Evolutionary conservation across 2,797 vertebrate species (phyloP).

Genomic region (Macropus fuliginosus): DNA sequence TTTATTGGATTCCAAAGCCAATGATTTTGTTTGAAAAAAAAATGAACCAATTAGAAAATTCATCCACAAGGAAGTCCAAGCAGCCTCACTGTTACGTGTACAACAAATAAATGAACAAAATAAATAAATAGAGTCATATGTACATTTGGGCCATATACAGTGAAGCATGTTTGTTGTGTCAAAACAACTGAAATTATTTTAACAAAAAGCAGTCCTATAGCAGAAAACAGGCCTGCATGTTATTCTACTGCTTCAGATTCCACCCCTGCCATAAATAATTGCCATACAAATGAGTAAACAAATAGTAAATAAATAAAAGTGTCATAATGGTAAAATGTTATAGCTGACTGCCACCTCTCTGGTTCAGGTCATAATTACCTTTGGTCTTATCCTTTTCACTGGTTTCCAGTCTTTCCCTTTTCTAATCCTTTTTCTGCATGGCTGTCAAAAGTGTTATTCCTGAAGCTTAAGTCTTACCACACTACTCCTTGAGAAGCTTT

Average conservation of each 20-base stretch:
- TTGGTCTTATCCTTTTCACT: not conserved
- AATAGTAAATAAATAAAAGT: not conserved
- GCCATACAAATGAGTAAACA: too few species aligned
- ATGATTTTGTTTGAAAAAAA: slow-evolving; percentile 19
- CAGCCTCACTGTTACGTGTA: not conserved
- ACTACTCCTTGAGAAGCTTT: not conserved
- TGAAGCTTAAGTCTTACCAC: not conserved
- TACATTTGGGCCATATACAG: too few species aligned
- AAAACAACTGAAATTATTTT: too few species aligned
- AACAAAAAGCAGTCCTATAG: too few species aligned
- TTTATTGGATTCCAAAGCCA: slow-evolving; percentile 30
- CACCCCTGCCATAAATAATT: too few species aligned
- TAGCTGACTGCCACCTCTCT: not conserved
- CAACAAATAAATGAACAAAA: too few species aligned
- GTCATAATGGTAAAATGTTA: not conserved
- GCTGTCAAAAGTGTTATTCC: not conserved
- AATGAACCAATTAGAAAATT: not conserved
- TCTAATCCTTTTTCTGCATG: not conserved
- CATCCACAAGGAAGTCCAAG: not conserved
- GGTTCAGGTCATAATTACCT: not conserved
- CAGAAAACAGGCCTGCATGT: too few species aligned
- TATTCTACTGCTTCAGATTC: too few species aligned
- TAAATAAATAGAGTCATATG: too few species aligned
- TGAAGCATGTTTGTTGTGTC: too few species aligned
- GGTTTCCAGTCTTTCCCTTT: not conserved